These are phyloP conservation scores for Myotis daubentonii DNA, from an alignment of 2,797 vertebrate genomes.

Conservation along the genomic window DNA sequence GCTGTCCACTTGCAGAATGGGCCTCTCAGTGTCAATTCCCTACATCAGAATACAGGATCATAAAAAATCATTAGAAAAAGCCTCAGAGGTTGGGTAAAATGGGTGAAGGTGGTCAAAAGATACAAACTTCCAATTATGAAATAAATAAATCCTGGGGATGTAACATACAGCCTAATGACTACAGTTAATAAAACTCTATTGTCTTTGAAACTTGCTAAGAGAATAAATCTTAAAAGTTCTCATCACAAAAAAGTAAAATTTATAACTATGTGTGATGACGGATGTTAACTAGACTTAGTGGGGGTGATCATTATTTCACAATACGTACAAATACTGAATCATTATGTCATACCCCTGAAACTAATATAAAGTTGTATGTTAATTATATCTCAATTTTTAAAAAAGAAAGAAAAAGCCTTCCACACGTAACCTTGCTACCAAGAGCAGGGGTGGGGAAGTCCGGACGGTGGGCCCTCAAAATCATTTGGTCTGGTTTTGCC, in stretches of 20 bases:
- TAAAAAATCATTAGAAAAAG: not conserved
- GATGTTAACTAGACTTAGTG: not conserved
- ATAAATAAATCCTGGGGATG: not conserved
- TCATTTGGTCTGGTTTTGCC: too few species aligned
- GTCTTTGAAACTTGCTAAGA: not conserved
- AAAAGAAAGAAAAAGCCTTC: not conserved
- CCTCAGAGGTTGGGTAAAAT: not conserved
- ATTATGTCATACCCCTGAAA: not conserved
- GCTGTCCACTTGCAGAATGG: slow-evolving; percentile 95
- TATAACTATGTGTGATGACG: not conserved
- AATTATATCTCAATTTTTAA: not conserved
- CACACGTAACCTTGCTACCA: not conserved
- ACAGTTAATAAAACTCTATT: not conserved
- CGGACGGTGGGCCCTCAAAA: too few species aligned
- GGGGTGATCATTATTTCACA: not conserved
- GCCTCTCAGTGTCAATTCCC: slow-evolving; percentile 95
- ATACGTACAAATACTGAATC: not conserved
- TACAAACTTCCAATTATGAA: not conserved
- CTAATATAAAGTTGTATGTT: not conserved
- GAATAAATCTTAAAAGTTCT: not conserved
- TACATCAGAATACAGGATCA: slow-evolving; percentile 75
- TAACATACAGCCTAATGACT: not conserved
- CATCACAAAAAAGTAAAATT: not conserved
- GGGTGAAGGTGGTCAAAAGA: not conserved
- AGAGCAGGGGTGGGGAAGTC: not conserved